Conservation (phyloP, 2,113 vertebrate species). For the Corvus cornix region DNA sequence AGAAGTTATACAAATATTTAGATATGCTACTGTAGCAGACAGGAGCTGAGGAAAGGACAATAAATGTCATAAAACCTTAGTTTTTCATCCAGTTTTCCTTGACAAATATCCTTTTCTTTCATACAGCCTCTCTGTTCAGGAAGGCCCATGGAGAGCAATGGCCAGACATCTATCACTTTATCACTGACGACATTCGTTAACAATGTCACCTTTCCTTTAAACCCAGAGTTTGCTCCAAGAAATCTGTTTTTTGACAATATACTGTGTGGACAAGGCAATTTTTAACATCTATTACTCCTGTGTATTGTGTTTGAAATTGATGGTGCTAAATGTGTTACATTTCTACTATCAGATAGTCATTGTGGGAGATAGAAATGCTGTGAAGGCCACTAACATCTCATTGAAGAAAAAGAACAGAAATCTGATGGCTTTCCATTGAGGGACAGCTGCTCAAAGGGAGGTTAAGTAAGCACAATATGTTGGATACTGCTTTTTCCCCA, state of each 20-base stretch:
- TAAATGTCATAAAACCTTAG: background rate
- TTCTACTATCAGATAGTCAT: background rate
- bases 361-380: background rate
- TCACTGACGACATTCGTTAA: background rate
- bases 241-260: conserved; percentile 40
- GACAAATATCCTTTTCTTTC: background rate
- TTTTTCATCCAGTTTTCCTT: conserved; percentile 3
- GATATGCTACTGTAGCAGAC: background rate
- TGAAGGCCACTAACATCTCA: background rate
- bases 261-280: background rate
- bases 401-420: background rate
- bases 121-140: background rate
- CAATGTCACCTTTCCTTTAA: conserved; percentile 54
- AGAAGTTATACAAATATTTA: background rate
- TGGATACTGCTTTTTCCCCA: background rate
- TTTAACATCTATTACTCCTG: conserved; percentile 43
- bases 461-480: conserved; percentile 14
- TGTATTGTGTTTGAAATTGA: conserved; percentile 51
- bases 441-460: conserved; percentile 2
- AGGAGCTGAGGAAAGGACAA: background rate
- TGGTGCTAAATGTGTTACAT: background rate
- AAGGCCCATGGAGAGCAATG: background rate
- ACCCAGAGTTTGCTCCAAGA: background rate
- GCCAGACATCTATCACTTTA: background rate
- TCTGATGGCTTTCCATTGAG: background rate